Percentiles rank a stretch among this genome's conserved stretches.
Conservation (phyloP, 2,888 invertebrate species). For the Heteromyza rotundicornis region DNA sequence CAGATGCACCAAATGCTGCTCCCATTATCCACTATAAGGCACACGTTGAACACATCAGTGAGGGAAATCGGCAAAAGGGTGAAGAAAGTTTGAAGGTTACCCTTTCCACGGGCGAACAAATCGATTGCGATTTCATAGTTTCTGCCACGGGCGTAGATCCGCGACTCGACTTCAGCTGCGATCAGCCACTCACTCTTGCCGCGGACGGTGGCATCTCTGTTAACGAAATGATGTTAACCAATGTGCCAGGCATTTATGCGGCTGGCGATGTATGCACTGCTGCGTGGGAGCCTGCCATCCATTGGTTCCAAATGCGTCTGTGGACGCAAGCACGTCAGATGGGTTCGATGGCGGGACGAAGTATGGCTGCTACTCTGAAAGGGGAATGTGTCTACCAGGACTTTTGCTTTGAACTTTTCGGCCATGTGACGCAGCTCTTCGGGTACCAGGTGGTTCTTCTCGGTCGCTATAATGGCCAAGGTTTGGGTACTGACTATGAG, state of each 20-base stretch:
- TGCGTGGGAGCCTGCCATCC: conserved; percentile 76
- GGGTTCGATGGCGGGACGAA: conserved; percentile 92
- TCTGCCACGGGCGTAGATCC: conserved; percentile 94
- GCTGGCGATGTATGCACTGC: conserved; percentile 94
- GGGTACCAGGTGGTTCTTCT: conserved; percentile 91
- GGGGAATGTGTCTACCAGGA: conserved; percentile 79
- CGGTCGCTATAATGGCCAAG: conserved; percentile 93
- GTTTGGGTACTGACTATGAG: conserved; percentile 79
- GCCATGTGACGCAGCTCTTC: conserved; percentile 95
- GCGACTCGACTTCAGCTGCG: conserved; percentile 67
- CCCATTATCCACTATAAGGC: conserved; percentile 70
- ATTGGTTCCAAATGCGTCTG: conserved; percentile 94
- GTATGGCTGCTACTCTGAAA: conserved; percentile 72
- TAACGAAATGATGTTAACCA: conserved; percentile 85
- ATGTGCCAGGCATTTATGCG: conserved; percentile 80
- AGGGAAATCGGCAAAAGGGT: conserved; percentile 33
- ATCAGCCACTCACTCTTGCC: conserved; percentile 65
- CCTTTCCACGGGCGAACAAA: conserved; percentile 73
- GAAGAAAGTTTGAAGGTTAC: conserved; percentile 73
- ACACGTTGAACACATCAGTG: conserved; percentile 50
- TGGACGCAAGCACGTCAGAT: conserved; percentile 99
- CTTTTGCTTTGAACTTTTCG: conserved; percentile 97
- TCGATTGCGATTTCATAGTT: conserved; percentile 86
- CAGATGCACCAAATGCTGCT: not conserved
- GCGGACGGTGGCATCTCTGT: conserved; percentile 86